Evolutionary conservation across 1,140 invertebrate genomes (phyloP), one percentile per base, ranked within the genome.

Genomic region (Heterodera schachtii): DNA sequence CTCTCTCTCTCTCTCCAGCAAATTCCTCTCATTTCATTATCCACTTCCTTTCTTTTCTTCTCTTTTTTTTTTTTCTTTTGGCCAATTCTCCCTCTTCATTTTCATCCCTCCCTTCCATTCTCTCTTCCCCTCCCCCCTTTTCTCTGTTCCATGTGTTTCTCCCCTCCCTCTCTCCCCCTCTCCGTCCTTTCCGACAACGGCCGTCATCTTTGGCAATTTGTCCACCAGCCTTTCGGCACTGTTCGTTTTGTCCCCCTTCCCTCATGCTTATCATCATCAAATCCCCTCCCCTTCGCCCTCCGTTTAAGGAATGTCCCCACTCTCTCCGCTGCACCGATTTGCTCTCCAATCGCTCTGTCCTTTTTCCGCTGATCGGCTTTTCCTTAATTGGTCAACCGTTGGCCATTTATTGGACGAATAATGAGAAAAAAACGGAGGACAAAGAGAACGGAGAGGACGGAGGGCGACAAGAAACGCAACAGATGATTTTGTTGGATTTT

Each of bases 351-450:
- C 69, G 69, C 9, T 71, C 9, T n/a, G 7, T 71, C 11, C 69
- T 43, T 11, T 71, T 41, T 6, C 69, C 41, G 9, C 21, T 71
- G 7, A 71, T 71, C 41, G 69, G 69, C 31, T 46, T 71, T 46
- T 71, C 69, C 69, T 71, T 31, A 6, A 19, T 41, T 71, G 69
- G 69, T 13, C 41, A 71, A 16, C 69, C 69, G 9, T 41, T 71
- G 69, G 69, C 69, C 69, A 71, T 71, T 46, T 71, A 71, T 71
- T 71, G 69, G 69, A 19, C 57, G 11, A 16, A 13, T 1, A 60
- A 60, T 60, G 57, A 19, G 1, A 60, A 60, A 19, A 60, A 60
- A 60, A 19, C 13, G 57, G 57, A 60, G 57, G 57, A 60, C 57
- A 19, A 60, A 60, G 57, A 60, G 16, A 19, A 19, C 13, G 16